A percentile compares a stretch with the other conserved stretches of the same genome.
These are phyloP conservation scores for Trichonephila clavata DNA, from an alignment of 1,140 invertebrate species.

Conservation along the genomic window DNA sequence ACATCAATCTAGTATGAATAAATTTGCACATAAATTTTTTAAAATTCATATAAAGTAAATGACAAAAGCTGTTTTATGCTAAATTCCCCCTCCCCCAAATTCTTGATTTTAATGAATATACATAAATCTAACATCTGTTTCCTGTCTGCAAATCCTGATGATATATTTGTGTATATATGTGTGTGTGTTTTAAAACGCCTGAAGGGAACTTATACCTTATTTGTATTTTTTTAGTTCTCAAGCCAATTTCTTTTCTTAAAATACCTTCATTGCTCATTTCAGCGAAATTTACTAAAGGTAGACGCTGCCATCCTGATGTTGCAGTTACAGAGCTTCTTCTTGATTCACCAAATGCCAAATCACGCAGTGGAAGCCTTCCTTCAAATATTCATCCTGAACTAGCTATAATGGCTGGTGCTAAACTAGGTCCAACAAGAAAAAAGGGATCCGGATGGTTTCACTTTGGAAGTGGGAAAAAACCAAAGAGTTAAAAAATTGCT, in stretches of 20 bases:
- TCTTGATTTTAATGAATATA: no score
- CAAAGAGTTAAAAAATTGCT: slow-evolving; percentile 74
- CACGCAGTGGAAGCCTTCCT: slow-evolving; percentile 78
- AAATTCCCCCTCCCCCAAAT: no score
- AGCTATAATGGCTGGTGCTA: slow-evolving; percentile 71
- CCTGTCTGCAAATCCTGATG: no score
- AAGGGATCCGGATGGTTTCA: slow-evolving; percentile 78
- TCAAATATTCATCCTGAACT: slow-evolving; percentile 77
- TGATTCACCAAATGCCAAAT: slow-evolving; percentile 75
- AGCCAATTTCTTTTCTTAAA: not conserved
- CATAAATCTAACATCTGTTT: no score
- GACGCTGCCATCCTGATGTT: slow-evolving; percentile 77
- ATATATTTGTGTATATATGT: no score
- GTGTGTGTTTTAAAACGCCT: no score
- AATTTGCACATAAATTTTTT: no score
- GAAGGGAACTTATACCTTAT: no score
- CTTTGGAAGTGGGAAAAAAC: slow-evolving; percentile 78
- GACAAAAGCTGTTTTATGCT: no score
- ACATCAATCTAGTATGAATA: no score
- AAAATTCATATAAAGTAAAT: no score
- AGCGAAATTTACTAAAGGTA: slow-evolving; percentile 76
- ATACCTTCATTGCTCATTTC: not conserved
- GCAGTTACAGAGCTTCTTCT: slow-evolving; percentile 78
- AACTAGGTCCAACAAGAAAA: slow-evolving; percentile 75
- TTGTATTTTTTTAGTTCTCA: no score